These are phyloP conservation scores for Argyrosomus japonicus DNA, from an alignment of 2,113 vertebrate species.

Conservation along the genomic window DNA sequence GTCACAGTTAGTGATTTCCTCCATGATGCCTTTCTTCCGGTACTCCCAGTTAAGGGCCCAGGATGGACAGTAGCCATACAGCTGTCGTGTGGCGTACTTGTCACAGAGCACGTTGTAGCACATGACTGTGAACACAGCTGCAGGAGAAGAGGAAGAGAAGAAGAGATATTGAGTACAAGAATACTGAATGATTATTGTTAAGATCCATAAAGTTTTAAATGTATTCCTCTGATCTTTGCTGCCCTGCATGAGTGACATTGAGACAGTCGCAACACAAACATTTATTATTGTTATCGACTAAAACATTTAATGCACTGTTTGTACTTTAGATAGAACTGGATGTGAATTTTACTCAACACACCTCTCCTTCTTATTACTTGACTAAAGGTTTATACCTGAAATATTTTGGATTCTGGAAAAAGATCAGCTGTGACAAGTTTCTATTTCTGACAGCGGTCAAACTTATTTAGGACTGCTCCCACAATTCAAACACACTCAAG, in stretches of 20 bases:
- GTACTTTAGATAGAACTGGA: background rate
- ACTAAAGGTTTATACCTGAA: background rate
- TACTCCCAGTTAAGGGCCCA: conserved; percentile 99
- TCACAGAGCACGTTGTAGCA: conserved; percentile 99
- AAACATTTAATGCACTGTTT: background rate
- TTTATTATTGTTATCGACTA: background rate
- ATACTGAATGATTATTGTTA: background rate
- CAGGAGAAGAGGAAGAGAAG: background rate
- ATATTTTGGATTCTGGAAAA: background rate
- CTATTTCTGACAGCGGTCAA: background rate
- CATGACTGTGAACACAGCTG: conserved; percentile 98
- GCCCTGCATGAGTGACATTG: no score
- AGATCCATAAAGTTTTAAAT: no score
- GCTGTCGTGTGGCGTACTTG: conserved; percentile 98
- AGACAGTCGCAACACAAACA: background rate
- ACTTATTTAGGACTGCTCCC: background rate
- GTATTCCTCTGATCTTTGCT: background rate
- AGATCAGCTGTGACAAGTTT: background rate
- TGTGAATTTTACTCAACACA: background rate
- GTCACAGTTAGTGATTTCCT: conserved; percentile 97
- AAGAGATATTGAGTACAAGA: background rate
- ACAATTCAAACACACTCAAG: background rate
- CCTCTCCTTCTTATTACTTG: background rate
- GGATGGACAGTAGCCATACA: conserved; percentile 98
- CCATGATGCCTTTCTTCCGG: conserved; percentile 99